phyloP scores from a whole-genome alignment of 23 tunicate genomes.

The Oikopleura albicans region DNA sequence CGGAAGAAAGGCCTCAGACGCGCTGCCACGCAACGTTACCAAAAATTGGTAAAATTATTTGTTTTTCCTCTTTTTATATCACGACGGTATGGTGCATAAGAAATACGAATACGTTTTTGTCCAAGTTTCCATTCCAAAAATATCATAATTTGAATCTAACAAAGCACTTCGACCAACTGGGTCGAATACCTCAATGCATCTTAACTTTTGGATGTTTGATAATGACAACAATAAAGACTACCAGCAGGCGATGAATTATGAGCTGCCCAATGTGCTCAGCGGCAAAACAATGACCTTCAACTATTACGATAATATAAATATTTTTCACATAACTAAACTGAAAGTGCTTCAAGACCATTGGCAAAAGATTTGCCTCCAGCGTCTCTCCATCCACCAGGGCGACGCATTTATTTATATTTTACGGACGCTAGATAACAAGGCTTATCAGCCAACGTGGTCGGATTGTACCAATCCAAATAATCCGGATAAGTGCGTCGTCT shows the following conservation, averaged over 20 bases:
- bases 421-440: background rate
- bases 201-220: background rate
- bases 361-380: conserved; percentile 11
- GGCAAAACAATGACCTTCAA: background rate
- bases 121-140: too few species aligned
- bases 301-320: background rate
- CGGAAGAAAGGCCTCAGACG: too few species aligned
- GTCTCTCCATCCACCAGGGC: conserved; percentile 5
- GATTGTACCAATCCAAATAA: background rate
- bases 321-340: background rate
- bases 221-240: background rate
- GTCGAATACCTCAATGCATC: background rate
- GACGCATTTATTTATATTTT: background rate
- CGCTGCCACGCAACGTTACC: too few species aligned
- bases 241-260: background rate
- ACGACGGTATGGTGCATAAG: too few species aligned
- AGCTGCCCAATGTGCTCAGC: background rate
- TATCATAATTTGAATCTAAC: too few species aligned
- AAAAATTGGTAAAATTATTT: too few species aligned
- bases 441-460: background rate
- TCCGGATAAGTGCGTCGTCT: background rate
- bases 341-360: conserved; percentile 2
- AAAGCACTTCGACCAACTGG: background rate
- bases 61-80: too few species aligned
- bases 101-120: too few species aligned